phyloP scores from a whole-genome alignment of 2,888 invertebrate species.

The Drosophila anceps region DNA sequence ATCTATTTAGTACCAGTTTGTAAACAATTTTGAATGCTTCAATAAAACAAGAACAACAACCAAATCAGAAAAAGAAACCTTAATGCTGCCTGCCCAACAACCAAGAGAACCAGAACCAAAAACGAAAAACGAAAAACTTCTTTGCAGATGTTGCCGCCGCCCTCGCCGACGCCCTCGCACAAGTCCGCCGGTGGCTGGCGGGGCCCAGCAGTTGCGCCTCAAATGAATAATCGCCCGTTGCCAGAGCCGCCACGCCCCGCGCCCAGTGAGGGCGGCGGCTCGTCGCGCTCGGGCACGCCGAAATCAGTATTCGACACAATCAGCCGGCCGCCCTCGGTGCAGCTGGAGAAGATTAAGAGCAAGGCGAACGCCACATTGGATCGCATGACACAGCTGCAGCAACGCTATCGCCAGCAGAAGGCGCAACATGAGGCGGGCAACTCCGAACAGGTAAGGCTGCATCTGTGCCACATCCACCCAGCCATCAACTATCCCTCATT shows the following conservation, averaged over 20 bases:
- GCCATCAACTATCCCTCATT: constrained; percentile 36
- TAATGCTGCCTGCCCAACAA: constrained; percentile 42
- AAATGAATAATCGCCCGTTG: constrained; percentile 86
- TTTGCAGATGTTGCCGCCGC: constrained; percentile 71
- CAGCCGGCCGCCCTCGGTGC: constrained; percentile 84
- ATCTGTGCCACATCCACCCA: constrained; percentile 1
- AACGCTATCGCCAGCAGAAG: constrained; percentile 87
- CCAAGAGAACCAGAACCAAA: constrained; percentile 10
- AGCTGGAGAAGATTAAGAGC: constrained; percentile 85
- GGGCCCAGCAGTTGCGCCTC: constrained; percentile 18
- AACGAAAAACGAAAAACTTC: constrained; percentile 39
- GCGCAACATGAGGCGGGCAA: constrained; percentile 85
- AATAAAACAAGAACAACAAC: constrained; percentile 62
- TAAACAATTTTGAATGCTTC: constrained; percentile 74
- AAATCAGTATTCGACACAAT: constrained; percentile 85
- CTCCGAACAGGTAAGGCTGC: constrained; percentile 77
- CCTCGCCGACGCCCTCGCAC: constrained; percentile 82
- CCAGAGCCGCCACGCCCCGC: constrained; percentile 86
- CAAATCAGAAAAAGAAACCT: constrained; percentile 33
- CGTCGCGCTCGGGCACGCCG: constrained; percentile 84
- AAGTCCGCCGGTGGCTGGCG: constrained; percentile 70
- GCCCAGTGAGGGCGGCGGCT: constrained; percentile 80
- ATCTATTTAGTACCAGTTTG: constrained; percentile 71
- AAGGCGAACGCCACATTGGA: constrained; percentile 85
- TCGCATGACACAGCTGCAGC: constrained; percentile 86